These are phyloP conservation scores for Callimorpha dominula DNA, from an alignment of 2,888 invertebrate species.

Conservation along the genomic window DNA sequence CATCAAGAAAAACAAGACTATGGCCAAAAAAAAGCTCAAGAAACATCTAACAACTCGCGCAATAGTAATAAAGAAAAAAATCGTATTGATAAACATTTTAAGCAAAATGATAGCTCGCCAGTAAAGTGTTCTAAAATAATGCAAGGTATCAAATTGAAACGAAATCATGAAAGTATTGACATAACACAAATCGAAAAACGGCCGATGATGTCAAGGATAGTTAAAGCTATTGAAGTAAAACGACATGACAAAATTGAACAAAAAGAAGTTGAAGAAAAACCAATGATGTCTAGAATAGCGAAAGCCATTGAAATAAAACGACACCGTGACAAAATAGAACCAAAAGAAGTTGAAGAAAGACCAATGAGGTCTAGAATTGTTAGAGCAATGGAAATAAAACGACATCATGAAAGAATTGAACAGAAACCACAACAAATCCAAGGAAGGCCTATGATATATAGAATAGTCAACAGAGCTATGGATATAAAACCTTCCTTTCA, in stretches of 20 bases:
- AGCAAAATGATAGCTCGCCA: slow-evolving; percentile 8
- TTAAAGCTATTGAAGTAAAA: slow-evolving; percentile 14
- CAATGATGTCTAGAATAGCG: slow-evolving; percentile 11
- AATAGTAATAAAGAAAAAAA: slow-evolving; percentile 4
- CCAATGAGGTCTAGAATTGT: slow-evolving; percentile 8
- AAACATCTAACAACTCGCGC: neutral
- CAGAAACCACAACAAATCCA: neutral
- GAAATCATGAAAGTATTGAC: slow-evolving; percentile 11
- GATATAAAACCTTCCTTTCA: slow-evolving; percentile 11
- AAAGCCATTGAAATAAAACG: slow-evolving; percentile 14
- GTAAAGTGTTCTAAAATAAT: slow-evolving; percentile 12
- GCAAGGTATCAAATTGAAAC: slow-evolving; percentile 10
- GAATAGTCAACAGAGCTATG: slow-evolving; percentile 16
- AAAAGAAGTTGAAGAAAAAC: slow-evolving; percentile 3
- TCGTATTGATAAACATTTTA: neutral
- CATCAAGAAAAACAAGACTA: neutral
- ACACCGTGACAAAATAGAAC: slow-evolving; percentile 9
- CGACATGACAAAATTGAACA: slow-evolving; percentile 1
- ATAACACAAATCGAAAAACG: slow-evolving; percentile 5
- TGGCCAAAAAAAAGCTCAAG: neutral
- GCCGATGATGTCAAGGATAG: slow-evolving; percentile 11
- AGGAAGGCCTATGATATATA: slow-evolving; percentile 10
- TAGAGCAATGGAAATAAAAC: slow-evolving; percentile 9
- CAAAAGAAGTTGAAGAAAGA: slow-evolving; percentile 4
- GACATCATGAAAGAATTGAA: slow-evolving; percentile 5